Base-by-base conservation (phyloP, 2,888 invertebrate genomes). In the Cyaniris semiargus region DNA sequence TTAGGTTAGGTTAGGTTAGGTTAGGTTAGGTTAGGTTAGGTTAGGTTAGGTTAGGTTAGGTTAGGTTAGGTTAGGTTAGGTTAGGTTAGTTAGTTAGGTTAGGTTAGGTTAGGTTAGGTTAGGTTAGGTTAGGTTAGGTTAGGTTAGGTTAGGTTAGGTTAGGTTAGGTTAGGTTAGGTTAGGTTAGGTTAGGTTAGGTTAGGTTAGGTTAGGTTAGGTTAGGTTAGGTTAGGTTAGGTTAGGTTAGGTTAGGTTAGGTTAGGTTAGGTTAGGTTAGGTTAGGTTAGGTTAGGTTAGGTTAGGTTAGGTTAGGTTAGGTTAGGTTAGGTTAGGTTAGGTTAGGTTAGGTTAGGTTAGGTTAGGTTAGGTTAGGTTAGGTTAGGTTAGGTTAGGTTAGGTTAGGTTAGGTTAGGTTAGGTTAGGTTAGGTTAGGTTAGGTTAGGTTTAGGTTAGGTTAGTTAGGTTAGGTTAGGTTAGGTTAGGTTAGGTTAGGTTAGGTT, bases 161-260 rank as follows among this genome's bases (percentile, higher is more conserved):
- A 48, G 48, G 48, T 48, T 48, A 48, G 48, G 48, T 48, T 48
- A 48, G 48, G 48, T 75, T 58, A 34, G 34, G 34, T 34, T 34
- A 34, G 34, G 34, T 34, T 34, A 34, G 34, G 34, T 34, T 34
- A 72, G 70, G 76, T 77, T 77, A 72, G 77, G 72, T 77, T 77
- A 77, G 18, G 66, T 66, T 66, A 66, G 66, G 66, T 66, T 66
- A 66, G 66, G 66, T 66, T 66, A 66, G 66, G 66, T 66, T 66
- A 66, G 66, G 66, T 66, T 66, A 66, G 66, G 66, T 66, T 66
- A 66, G 66, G 66, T 66, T 66, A 66, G 66, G 66, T 66, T 66
- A 66, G 66, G 66, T 66, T 66, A 66, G 66, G 66, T 21, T 74
- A 34, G 34, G 10, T 48, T 34, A 34, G 34, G 34, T 34, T 34